Base-by-base conservation (phyloP, 2,113 vertebrate species). In the Melierax canorus region DNA sequence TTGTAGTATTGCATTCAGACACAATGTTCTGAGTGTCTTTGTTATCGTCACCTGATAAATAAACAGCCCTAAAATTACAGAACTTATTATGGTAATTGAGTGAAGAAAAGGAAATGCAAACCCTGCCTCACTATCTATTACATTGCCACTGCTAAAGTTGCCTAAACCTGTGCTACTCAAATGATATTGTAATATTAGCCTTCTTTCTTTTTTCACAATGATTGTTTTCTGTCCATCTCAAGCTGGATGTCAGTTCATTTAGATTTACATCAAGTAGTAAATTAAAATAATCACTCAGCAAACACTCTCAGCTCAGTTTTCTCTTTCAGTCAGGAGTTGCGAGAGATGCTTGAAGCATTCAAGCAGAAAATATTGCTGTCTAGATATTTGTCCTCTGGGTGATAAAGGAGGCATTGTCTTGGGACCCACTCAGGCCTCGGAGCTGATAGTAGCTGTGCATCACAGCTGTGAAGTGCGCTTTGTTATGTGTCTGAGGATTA, bases 251-350 rank as follows among this genome's bases (percentile, higher is more conserved):
- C 99, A 99, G 98, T 99, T 99, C 99, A 99, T 99, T 99, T 99
- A 99, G 98, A 99, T 99, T 99, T 99, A 99, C 99, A 99, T 99
- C 98, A 98, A 99, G 98, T 98, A 98, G 98, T 99, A 99, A 99
- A 99, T 99, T 99, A 99, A 98, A 99, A 99, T 99, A 99, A 99
- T 99, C 99, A 99, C 98, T 99, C 98, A 98, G 97, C 98, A 98
- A 99, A 98, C 98, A 99, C 98, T 98, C 98, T 84, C 94, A 96
- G 97, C 98, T 98, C 98, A 98, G 97, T 98, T 98, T 98, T 98
- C 97, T 96, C 98, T 98, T 98, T 97, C 98, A 98, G 98, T 97
- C 98, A 98, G 98, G 98, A 99, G 98, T 98, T 98, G 98, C 79
- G 48, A 91, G 97, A 98, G 98, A 98, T 98, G 98, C 98, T 99